phyloP scores from a whole-genome alignment of 1,140 invertebrate genomes.

The Gryllus bimaculatus region DNA sequence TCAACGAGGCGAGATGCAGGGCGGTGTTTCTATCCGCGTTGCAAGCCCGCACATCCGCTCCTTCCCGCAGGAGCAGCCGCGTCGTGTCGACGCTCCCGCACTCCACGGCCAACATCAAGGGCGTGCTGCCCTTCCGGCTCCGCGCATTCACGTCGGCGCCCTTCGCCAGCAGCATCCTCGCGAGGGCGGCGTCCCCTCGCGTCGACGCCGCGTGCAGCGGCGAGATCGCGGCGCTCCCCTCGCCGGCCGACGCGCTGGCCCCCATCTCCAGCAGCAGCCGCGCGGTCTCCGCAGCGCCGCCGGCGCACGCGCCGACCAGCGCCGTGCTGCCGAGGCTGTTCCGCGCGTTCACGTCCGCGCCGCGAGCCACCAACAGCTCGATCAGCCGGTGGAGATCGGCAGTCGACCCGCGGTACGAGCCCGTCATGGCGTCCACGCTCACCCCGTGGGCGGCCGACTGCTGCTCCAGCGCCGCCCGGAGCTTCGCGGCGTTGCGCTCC shows the following conservation, averaged over 20 bases:
- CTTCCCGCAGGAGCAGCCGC: not conserved
- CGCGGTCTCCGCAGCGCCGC: not conserved
- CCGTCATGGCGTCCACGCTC: no score
- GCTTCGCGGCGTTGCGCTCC: no score
- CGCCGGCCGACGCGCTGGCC: not conserved
- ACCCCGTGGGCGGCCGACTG: no score
- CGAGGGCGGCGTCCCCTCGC: not conserved
- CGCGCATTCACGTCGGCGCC: not conserved
- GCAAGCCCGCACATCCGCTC: not conserved
- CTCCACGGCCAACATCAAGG: not conserved
- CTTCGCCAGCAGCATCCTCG: not conserved
- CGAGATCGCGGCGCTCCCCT: not conserved
- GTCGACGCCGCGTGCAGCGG: not conserved
- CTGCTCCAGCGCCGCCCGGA: no score
- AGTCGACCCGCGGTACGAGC: no score
- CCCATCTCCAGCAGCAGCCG: not conserved
- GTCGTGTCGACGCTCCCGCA: not conserved
- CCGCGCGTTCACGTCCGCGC: not conserved
- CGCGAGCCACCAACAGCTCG: not conserved
- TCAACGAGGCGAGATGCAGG: not conserved
- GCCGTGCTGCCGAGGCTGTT: not conserved
- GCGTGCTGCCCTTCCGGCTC: not conserved
- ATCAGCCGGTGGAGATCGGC: no score
- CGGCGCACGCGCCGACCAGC: not conserved
- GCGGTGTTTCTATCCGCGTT: not conserved